Conservation (phyloP, 2,113 vertebrate species). For the Takifugu flavidus region DNA sequence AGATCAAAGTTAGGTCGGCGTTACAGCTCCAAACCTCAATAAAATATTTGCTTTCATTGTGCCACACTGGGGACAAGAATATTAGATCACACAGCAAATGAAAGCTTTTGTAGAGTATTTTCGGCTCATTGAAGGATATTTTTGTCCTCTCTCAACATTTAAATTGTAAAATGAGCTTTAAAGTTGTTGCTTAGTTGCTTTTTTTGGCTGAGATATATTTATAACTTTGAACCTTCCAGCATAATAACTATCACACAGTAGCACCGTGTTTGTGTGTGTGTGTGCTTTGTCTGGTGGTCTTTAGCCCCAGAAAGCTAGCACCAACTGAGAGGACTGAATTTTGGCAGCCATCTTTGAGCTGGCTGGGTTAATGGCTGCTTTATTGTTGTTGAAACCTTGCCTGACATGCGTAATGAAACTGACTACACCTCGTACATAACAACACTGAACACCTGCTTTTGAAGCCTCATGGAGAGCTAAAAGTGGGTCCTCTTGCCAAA, state of each 20-base stretch:
- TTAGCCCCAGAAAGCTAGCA: conserved; percentile 24
- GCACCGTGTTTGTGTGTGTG: not conserved
- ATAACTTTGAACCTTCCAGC: not conserved
- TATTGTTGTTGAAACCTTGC: conserved; percentile 50
- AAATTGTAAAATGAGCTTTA: too few relatives aligned
- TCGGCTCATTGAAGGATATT: not conserved
- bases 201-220: too few relatives aligned
- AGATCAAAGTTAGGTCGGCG: too few relatives aligned
- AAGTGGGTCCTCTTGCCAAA: too few relatives aligned
- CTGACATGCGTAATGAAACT: conserved; percentile 53
- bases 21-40: too few relatives aligned
- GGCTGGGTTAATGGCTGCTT: conserved; percentile 35
- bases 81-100: too few relatives aligned
- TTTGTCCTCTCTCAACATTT: not conserved
- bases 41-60: too few relatives aligned
- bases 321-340: conserved; percentile 47
- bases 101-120: conserved; percentile 1
- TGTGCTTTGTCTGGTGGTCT: not conserved
- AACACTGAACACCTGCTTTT: conserved; percentile 26
- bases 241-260: conserved; percentile 3
- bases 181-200: too few relatives aligned
- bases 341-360: conserved; percentile 52
- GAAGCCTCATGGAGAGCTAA: too few relatives aligned
- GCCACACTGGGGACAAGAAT: too few relatives aligned
- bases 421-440: conserved; percentile 48